Percentiles rank a stretch among this genome's conserved stretches.
These are phyloP conservation scores for Chloebia gouldiae DNA, from an alignment of 2,113 vertebrate genomes.

Conservation along the genomic window DNA sequence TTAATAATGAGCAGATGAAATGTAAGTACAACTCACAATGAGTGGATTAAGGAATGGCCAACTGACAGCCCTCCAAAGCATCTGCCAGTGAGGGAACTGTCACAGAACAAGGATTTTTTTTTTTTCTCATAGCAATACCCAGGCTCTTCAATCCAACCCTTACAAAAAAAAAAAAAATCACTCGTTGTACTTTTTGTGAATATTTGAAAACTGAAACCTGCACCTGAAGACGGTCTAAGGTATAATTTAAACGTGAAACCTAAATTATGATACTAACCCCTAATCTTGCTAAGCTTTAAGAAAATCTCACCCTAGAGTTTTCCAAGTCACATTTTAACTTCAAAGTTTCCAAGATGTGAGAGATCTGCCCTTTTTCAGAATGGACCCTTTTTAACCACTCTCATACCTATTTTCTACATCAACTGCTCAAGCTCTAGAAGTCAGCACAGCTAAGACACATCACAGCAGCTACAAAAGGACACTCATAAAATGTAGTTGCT, in stretches of 20 bases:
- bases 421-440: not conserved
- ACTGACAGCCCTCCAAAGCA: constrained; percentile 13
- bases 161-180: no score
- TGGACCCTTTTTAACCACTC: not conserved
- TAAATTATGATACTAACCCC: not conserved
- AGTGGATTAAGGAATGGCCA: constrained; percentile 38
- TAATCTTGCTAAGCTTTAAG: not conserved
- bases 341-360: not conserved
- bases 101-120: not conserved
- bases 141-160: not conserved
- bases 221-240: not conserved
- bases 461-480: not conserved
- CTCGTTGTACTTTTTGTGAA: not conserved
- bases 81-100: not conserved
- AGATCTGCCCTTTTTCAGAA: not conserved
- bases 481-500: not conserved
- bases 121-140: not conserved
- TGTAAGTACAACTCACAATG: not conserved
- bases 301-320: not conserved
- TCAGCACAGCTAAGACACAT: not conserved
- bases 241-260: not conserved
- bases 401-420: not conserved
- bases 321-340: not conserved
- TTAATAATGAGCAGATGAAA: constrained; percentile 14
- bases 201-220: not conserved